A percentile compares a stretch with the other conserved stretches of the same genome.
phyloP scores from a whole-genome alignment of 1,140 invertebrate genomes.

The Zaprionus ornatus region DNA sequence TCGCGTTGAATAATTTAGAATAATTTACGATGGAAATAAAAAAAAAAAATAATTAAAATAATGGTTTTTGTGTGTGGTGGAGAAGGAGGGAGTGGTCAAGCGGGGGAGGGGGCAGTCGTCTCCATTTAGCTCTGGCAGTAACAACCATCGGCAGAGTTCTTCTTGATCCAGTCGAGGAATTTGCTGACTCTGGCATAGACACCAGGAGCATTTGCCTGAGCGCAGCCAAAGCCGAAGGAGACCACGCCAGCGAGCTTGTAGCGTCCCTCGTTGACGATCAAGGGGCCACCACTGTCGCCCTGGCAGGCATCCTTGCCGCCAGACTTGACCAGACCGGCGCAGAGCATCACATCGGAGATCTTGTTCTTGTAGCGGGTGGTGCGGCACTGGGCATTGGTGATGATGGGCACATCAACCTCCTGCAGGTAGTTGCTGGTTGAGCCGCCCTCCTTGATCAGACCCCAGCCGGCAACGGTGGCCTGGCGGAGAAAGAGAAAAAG shows the following conservation, averaged over 20 bases:
- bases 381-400: conserved; percentile 93
- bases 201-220: conserved; percentile 89
- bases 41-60: neutral
- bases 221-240: conserved; percentile 90
- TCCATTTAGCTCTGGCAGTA: conserved; percentile 60
- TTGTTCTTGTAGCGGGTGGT: conserved; percentile 95
- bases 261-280: conserved; percentile 74
- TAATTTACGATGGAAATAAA: conserved; percentile 55
- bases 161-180: conserved; percentile 87
- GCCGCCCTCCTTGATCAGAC: conserved; percentile 92
- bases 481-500: conserved; percentile 49
- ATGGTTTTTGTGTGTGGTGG: too few relatives aligned
- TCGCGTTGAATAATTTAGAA: conserved; percentile 68
- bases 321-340: conserved; percentile 93
- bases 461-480: conserved; percentile 95
- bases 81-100: neutral
- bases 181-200: conserved; percentile 90
- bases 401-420: conserved; percentile 93
- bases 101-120: neutral
- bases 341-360: conserved; percentile 95
- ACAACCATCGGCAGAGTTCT: conserved; percentile 71
- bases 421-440: conserved; percentile 92
- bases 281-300: conserved; percentile 84
- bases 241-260: conserved; percentile 87
- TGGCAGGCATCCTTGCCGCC: conserved; percentile 97